Evolutionary conservation across 2,113 vertebrate species (phyloP).

Genomic region (Carassius gibelio): DNA sequence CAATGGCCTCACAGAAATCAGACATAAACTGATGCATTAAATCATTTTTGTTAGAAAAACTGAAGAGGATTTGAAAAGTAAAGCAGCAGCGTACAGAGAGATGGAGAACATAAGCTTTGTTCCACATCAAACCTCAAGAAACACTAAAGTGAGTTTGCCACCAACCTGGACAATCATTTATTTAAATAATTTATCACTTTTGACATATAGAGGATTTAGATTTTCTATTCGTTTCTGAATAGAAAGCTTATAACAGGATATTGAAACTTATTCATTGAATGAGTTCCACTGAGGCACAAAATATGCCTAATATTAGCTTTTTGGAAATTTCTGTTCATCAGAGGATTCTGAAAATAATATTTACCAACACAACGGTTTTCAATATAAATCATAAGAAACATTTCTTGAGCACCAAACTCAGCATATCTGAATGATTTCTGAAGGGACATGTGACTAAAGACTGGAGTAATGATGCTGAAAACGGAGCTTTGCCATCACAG

Average conservation of each 20-base stretch:
- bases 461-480: no score
- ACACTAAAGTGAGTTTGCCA: slow-evolving; percentile 32
- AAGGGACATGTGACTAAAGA: no score
- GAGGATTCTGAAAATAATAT: neutral
- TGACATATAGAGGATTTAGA: neutral
- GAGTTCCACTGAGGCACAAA: neutral
- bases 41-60: slow-evolving; percentile 58
- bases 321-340: neutral
- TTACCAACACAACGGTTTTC: neutral
- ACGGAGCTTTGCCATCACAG: no score
- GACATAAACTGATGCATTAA: neutral
- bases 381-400: neutral
- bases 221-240: neutral
- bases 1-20: neutral
- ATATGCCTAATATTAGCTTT: neutral
- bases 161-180: neutral
- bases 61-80: slow-evolving; percentile 40
- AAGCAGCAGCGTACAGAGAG: neutral
- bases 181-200: neutral
- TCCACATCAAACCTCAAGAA: neutral
- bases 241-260: neutral
- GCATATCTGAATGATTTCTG: no score
- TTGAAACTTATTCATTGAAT: neutral
- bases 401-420: no score
- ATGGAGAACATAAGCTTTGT: neutral